Evolutionary conservation across 2,888 invertebrate genomes (phyloP), one percentile per base, ranked within the genome.

Genomic region (Troides oblongomaculatus): DNA sequence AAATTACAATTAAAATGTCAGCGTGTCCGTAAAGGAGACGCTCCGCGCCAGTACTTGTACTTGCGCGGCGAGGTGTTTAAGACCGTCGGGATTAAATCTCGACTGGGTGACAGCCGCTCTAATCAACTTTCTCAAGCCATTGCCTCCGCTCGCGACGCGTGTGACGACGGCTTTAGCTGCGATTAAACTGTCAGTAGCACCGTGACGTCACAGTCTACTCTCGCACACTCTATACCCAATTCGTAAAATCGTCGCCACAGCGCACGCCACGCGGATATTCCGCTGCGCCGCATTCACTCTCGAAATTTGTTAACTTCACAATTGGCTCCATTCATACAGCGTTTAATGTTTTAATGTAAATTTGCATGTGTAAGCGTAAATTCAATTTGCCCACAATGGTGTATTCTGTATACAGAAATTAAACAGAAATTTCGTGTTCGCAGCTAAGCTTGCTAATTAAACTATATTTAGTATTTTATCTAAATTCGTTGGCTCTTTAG

Each of bases 51-150:
- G 69, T 39, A 74, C 74, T 78, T 75, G 69, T 39, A 74, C 74
- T 78, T 75, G 73, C 14, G 36, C 79, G 79, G 74, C 66, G 71
- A 77, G 69, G 78, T 79, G 75, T 78, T 76, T 75, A 71, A 72
- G 66, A 69, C 69, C 60, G 46, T 12, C 46, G 76, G 84, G 87
- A 87, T 88, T 89, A 87, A 89, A 89, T 89, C 87, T 84, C 79
- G 82, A 80, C 82, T 84, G 87, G 86, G 86, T 88, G 91, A 89
- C 90, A 89, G 87, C 75, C 76, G 82, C 84, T 89, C 86, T 85
- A 89, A 91, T 91, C 90, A 90, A 91, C 89, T 91, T 91, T 89
- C 87, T 82, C 90, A 79, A 82, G 75, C 86, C 88, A 89, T 89
- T 90, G 88, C 87, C 82, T 85, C 78, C 77, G 78, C 69, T 57